Base-by-base conservation (phyloP, 37 sponge, comb jelly and placozoan genomes). In the Hexactinellida sp. region DNA sequence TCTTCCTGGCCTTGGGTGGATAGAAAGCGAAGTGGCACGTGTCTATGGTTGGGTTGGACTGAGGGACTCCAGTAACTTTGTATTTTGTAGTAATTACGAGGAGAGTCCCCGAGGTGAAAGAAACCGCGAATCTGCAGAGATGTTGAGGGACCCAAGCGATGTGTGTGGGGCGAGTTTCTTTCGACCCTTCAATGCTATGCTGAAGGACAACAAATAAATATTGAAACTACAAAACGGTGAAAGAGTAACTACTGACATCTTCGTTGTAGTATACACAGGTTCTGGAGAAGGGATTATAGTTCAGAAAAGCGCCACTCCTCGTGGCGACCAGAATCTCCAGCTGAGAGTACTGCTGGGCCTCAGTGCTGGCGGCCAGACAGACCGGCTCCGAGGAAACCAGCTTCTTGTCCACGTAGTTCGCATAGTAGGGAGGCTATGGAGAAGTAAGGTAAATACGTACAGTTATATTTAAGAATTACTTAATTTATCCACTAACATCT, bases 1-100 rank as follows among this genome's bases (percentile, higher is more conserved):
- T 47, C 36, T 24, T 37, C 84, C 3, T 38, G 1, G 47, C 16
- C 54, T 37, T 85, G 54, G 54, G 19, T 24, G 37, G 82, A 10
- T 82, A 82, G 39, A 30, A 82, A 71, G 87, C 35, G 84, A 82
- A 82, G 83, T 41, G 87, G 83, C 24, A 5, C 1, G 87, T 86
- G 83, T 37, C 82, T 30, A 37, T 37, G 23, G 82, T 41, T 3
- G 37, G 87, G 36, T 3, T 32, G 5, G 76, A 32, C 5, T 63
- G 76, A n/a, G 76, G 76, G 3, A 63, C 30, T 63, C 76, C 76
- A 25, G 76, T 7, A 3, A n/a, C 76, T 63, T 63, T 63, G 76
- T 63, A 63, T 63, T 63, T 63, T 32, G 76, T 63, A 25, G 76
- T 63, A n/a, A 63, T 5, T 10, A 63, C 3, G 25, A 63, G 76